Percentiles rank a stretch among this genome's conserved stretches.
Evolutionary conservation across 2,888 invertebrate species (phyloP).

Genomic region (Drosophila differens): DNA sequence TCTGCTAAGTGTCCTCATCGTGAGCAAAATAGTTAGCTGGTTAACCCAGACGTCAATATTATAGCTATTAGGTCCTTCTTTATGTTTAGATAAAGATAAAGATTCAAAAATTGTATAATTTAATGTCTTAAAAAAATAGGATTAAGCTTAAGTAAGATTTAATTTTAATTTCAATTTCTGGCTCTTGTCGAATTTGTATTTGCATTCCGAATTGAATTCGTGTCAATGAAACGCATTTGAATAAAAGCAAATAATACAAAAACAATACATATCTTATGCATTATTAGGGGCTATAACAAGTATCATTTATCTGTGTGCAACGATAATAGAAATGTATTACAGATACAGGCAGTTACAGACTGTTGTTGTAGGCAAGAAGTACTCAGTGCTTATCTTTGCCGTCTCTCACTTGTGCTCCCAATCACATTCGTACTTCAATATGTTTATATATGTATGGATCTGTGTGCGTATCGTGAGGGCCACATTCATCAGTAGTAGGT

Average conservation of each 20-base stretch:
- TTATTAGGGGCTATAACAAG: background rate
- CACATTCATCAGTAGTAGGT: constrained; percentile 36
- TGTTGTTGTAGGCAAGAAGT: background rate
- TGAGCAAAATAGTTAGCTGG: background rate
- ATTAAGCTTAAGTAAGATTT: background rate
- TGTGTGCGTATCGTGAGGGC: constrained; percentile 20
- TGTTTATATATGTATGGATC: background rate
- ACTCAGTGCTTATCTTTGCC: background rate
- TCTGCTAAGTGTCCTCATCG: background rate
- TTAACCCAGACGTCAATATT: background rate
- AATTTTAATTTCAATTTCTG: background rate
- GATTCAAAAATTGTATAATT: background rate
- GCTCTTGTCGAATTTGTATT: background rate
- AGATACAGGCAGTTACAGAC: background rate
- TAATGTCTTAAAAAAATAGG: background rate
- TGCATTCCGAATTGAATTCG: background rate
- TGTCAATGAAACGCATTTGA: background rate
- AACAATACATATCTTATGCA: background rate
- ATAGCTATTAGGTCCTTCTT: too few species aligned
- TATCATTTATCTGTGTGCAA: background rate
- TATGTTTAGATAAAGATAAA: background rate
- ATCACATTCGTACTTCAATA: background rate
- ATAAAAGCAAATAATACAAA: background rate
- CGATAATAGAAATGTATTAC: background rate
- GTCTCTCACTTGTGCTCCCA: background rate